These are phyloP conservation scores for Cacatua alba DNA, from an alignment of 2,113 vertebrate genomes.

Conservation along the genomic window DNA sequence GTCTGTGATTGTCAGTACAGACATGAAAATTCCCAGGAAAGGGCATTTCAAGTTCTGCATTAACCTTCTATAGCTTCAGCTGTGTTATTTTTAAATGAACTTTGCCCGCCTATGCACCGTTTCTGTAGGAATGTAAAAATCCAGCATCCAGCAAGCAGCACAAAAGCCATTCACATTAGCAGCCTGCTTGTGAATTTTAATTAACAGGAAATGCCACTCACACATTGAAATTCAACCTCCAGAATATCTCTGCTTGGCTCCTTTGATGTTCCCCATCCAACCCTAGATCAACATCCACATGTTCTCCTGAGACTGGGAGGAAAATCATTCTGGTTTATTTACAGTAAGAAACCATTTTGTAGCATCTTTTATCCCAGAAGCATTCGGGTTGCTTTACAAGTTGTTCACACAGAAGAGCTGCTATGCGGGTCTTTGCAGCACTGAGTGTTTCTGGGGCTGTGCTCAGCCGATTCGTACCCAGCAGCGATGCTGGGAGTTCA, in stretches of 20 bases:
- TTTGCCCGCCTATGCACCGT: neutral
- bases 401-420: neutral
- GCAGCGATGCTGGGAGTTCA: neutral
- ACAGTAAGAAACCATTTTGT: conserved; percentile 14
- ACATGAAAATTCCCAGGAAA: conserved; percentile 11
- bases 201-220: conserved; percentile 59
- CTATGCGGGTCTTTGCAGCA: neutral
- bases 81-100: neutral
- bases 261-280: conserved; percentile 46
- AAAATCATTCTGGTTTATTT: conserved; percentile 47
- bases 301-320: conserved; percentile 8
- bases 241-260: conserved; percentile 27
- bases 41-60: neutral
- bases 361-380: neutral
- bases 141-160: conserved; percentile 7
- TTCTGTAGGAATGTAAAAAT: conserved; percentile 33
- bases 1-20: neutral
- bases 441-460: neutral
- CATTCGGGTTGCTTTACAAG: neutral
- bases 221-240: conserved; percentile 23
- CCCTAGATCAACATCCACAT: neutral
- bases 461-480: neutral
- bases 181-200: conserved; percentile 62
- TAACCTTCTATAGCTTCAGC: neutral
- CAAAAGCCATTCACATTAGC: conserved; percentile 51